Base-by-base conservation (phyloP, 1,140 invertebrate species). In the Whitmania pigra region DNA sequence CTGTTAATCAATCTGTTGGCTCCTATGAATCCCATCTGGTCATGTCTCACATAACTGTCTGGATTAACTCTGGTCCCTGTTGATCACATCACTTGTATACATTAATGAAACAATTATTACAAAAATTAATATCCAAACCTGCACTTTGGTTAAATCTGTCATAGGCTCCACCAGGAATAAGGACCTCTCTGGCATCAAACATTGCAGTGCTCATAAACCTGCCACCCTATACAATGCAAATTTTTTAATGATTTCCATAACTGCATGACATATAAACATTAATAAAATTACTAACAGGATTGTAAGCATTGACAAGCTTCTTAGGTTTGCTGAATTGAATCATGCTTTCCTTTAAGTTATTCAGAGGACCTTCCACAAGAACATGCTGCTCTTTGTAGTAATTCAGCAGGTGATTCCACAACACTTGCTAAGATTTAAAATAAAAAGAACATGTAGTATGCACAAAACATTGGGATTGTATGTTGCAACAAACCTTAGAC, bases 301-400 rank as follows among this genome's bases (percentile, higher is more conserved):
- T 97, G 31, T 90, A 87, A 0, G 90, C 87, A 82, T 97, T 97
- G 1, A 94, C 87, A 40, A 98, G 84, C 79, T 95, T 94, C 80
- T 94, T 93, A 11, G 95, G 94, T 82, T 97, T 98, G 13, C 93
- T 91, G 80, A 99, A 96, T 79, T 95, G 93, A 66, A 99, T 95
- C 78, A 93, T 87, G 0, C 92, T 94, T 79, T 97, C 93, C 80
- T 97, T 97, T 2, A 99, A 84, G 82, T 98, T 98, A 73, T 93
- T 97, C 15, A 99, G 82, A 0, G 96, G 94, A 0, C 97, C 97
- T 84, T 99, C 97, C 0, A 98, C 95, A 4, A 99, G 84, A 43
- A 97, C 93, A 79, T 94, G 92, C 75, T 96, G 91, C 79, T 99
- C 95, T 79, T 99, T 99, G 84, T 96, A 99, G 78, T 96, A 97